Evolutionary conservation across 2,888 invertebrate species (phyloP).

Genomic region (Calameuta pallipes): DNA sequence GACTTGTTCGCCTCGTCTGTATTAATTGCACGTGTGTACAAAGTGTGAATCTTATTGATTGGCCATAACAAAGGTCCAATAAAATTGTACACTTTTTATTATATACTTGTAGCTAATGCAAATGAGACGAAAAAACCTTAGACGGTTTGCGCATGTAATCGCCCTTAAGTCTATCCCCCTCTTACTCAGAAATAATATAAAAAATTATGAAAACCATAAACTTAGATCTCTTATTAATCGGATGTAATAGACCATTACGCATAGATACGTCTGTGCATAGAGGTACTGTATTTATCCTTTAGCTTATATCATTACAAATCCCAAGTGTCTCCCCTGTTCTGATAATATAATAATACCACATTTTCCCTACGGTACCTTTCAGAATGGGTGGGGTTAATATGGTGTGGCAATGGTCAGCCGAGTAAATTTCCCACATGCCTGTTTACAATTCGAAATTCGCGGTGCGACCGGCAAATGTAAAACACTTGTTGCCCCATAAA

Average conservation of each 20-base stretch:
- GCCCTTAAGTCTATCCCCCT: no score
- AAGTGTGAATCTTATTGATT: no score
- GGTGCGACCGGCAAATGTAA: constrained; percentile 1
- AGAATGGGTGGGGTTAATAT: background rate
- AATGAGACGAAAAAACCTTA: no score
- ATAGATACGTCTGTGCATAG: background rate
- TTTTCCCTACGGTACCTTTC: background rate
- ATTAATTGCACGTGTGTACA: no score
- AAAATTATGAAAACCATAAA: background rate
- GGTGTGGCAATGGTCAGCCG: background rate
- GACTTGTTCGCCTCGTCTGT: no score
- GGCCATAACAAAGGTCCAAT: no score
- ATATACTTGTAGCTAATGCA: no score
- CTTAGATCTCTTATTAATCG: background rate
- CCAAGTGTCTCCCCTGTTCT: background rate
- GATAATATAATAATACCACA: background rate
- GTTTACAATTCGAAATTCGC: background rate
- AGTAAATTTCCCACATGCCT: background rate
- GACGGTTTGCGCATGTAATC: no score
- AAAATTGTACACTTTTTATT: no score
- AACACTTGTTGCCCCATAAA: constrained; percentile 29
- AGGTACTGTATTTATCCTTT: background rate
- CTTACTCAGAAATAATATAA: no score
- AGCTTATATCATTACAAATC: background rate
- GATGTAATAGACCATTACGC: background rate